Conservation (phyloP, 2,888 invertebrate genomes). For the Tachystola acroxantha region DNA sequence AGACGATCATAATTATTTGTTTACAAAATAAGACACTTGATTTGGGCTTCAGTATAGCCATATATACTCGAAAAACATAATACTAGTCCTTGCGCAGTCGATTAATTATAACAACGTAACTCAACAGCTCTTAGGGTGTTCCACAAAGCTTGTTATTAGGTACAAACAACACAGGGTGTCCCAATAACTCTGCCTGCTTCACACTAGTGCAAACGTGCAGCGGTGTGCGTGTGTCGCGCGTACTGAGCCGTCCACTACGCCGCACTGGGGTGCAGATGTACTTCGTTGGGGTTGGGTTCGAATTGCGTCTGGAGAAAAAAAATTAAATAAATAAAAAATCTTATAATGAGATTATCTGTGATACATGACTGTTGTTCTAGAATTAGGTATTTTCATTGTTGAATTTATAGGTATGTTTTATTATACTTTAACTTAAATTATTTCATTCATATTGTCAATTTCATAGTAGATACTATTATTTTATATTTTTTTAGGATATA, state of each 20-base stretch:
- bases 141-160: constrained; percentile 33
- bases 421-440: too few species aligned
- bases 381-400: not conserved
- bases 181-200: constrained; percentile 28
- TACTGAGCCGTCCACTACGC: constrained; percentile 53
- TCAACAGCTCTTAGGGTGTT: constrained; percentile 37
- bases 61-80: too few species aligned
- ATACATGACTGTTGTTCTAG: too few species aligned
- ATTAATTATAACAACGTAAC: too few species aligned
- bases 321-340: not conserved
- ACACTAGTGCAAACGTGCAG: constrained; percentile 29
- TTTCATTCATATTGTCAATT: too few species aligned
- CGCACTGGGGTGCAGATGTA: constrained; percentile 71
- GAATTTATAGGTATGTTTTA: too few species aligned
- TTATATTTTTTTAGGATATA: too few species aligned
- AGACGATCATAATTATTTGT: too few species aligned
- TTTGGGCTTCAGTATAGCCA: too few species aligned
- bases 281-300: constrained; percentile 24
- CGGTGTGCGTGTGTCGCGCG: constrained; percentile 23
- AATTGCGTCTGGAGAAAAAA: constrained; percentile 30
- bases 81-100: too few species aligned
- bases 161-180: constrained; percentile 30
- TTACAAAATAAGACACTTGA: too few species aligned
- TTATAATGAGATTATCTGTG: not conserved
- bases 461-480: too few species aligned